Base-by-base conservation (phyloP, 2,797 vertebrate species). In the Cuculus canorus region DNA sequence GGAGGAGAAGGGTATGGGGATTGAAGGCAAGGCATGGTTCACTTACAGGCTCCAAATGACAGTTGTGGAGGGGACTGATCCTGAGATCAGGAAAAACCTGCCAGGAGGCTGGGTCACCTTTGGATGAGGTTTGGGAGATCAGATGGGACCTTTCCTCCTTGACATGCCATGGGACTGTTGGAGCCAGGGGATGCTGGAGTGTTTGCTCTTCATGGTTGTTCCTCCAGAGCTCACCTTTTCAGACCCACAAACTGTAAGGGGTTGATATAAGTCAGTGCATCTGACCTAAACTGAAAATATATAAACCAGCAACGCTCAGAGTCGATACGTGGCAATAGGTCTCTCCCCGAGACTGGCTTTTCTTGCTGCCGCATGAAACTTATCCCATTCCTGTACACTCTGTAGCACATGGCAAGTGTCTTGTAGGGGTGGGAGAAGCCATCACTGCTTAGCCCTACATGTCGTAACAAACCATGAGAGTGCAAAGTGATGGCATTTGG, bases 101-200 rank as follows among this genome's bases (percentile, higher is more conserved):
- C 12, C 25, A 30, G 50, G 18, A 45, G 35, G 8, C 27, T 68
- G 32, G 18, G 14, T 52, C 6, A 5, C 22, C 19, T 57, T 25
- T 45, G 17, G 9, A 47, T 59, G 61, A 71, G 35, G 8, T 83
- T 25, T 68, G 61, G 33, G 87, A 70, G 39, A 86, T 11, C 7
- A 59, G n/a, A 18, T 65, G 45, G 19, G 37, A 19, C 53, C 33
- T 78, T 47, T 81, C 9, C 16, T 84, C 39, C 18, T 86, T 70
- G 53, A 22, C 3, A 0, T 64, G 47, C 37, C 48, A 18, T 0
- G 0, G 53, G 30, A 59, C 32, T 75, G 5, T 9, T 79, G 45
- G 18, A 91, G 63, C 6, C 45, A 47, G 16, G n/a, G 30, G 5
- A 14, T 4, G 3, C 35, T 1, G 3, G 11, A 15, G 5, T 1